Evolutionary conservation across 64 coral and sea anemone species (phyloP), one percentile per base, ranked within the genome.

Genomic region (Actinia tenebrosa): DNA sequence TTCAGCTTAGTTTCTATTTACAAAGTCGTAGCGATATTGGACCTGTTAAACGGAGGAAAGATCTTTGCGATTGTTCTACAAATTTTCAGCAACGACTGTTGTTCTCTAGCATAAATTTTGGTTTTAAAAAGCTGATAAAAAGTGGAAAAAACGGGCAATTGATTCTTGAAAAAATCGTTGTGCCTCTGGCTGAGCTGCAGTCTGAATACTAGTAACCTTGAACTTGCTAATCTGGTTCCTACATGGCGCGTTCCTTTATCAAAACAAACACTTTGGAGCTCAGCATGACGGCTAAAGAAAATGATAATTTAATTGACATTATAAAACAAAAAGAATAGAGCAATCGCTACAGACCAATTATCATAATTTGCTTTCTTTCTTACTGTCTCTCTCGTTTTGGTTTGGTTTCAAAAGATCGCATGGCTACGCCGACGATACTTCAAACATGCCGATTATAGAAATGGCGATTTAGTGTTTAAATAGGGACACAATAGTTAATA

Each of bases 261-360:
- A 50, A 50, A 47, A 81, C 44, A 81, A 81, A n/a, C 50, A 81
- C 46, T 81, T 22, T 53, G 46, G 7, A 20, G 79, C 79, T 0
- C 79, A 50, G 46, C 79, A 53, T 81, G 79, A 53, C 79, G 8
- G 45, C 79, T 26, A 52, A 50, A 50, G 79, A 81, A 45, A 81
- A 45, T 50, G 1, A 1, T 44, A 50, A 81, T 81, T 45, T 81
- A 50, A 16, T 80, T 47, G 3, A 30, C 14, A 47, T 7, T 20
- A 8, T 52, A 18, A 50, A 81, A 53, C 13, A 19, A 22, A 81
- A 19, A 81, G 13, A 66, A 22, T 23, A 5, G 19, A 44, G 3
- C 13, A 23, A 75, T 22, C 37, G 10, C 71, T 23, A 25, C 71
- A n/a, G 8, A 75, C 2, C 22, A 75, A n/a, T 26, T 75, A 26